phyloP scores from a whole-genome alignment of 1,140 invertebrate species.

The Bombus sylvicola region DNA sequence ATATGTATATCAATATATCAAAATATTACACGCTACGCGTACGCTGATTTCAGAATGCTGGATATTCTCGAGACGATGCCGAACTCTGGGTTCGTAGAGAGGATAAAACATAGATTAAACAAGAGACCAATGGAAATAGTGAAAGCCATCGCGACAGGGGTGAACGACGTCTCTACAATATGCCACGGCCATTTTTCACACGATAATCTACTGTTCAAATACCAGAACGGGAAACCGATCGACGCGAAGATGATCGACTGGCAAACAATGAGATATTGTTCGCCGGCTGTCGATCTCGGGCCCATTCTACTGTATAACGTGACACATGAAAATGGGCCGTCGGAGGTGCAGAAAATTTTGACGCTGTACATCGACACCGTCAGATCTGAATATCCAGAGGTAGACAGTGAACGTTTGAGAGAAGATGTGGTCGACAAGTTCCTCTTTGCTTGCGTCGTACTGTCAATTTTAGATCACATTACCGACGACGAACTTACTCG shows the following conservation, averaged over 20 bases:
- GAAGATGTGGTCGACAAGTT: constrained; percentile 51
- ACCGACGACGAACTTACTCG: constrained; percentile 20
- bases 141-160: constrained; percentile 1
- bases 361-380: constrained; percentile 55
- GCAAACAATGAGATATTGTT: constrained; percentile 70
- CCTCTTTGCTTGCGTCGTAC: constrained; percentile 15
- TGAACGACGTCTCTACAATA: constrained; percentile 67
- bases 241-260: constrained; percentile 74
- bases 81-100: constrained; percentile 9
- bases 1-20: no score
- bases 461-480: constrained; percentile 30
- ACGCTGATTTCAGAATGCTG: constrained; percentile 35
- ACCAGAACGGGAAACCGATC: constrained; percentile 65
- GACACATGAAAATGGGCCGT: not conserved
- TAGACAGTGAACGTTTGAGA: constrained; percentile 20
- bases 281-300: constrained; percentile 70
- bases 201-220: constrained; percentile 75
- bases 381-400: constrained; percentile 27
- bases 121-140: constrained; percentile 20
- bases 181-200: constrained; percentile 73
- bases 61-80: constrained; percentile 35
- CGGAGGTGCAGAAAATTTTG: constrained; percentile 37
- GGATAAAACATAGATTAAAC: constrained; percentile 26
- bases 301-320: constrained; percentile 65
- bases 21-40: no score